phyloP scores from a whole-genome alignment of 2,113 vertebrate species.

The Rousettus leschenaultii region DNA sequence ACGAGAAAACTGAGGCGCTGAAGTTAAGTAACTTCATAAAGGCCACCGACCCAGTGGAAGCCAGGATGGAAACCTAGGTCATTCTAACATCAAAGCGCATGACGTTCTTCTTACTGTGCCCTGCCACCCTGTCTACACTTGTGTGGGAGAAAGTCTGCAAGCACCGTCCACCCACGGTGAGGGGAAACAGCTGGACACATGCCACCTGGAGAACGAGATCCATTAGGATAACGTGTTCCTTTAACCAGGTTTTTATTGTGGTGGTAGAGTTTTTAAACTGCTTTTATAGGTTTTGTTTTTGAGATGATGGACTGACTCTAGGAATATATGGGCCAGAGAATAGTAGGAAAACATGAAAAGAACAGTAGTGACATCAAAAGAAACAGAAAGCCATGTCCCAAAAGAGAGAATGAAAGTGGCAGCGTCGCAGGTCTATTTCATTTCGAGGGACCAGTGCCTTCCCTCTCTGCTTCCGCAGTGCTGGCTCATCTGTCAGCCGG shows the following conservation, averaged over 20 bases:
- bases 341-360: conserved; percentile 3
- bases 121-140: no score
- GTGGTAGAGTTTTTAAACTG: neutral
- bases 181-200: neutral
- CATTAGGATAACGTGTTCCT: neutral
- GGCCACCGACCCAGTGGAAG: neutral
- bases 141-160: neutral
- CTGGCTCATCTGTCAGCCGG: neutral
- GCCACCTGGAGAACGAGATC: neutral
- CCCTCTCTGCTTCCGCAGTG: accelerated
- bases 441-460: neutral
- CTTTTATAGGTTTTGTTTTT: neutral
- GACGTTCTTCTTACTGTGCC: no score
- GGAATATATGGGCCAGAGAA: neutral
- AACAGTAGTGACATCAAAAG: neutral
- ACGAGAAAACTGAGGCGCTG: neutral
- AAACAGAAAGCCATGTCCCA: neutral
- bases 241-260: neutral
- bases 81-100: neutral
- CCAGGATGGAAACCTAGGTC: neutral
- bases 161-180: neutral
- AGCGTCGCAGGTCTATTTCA: accelerated
- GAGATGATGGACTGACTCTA: neutral
- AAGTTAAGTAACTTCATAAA: neutral
- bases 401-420: neutral